Base-by-base conservation (phyloP, 2,888 invertebrate species). In the Cordilura impudica region DNA sequence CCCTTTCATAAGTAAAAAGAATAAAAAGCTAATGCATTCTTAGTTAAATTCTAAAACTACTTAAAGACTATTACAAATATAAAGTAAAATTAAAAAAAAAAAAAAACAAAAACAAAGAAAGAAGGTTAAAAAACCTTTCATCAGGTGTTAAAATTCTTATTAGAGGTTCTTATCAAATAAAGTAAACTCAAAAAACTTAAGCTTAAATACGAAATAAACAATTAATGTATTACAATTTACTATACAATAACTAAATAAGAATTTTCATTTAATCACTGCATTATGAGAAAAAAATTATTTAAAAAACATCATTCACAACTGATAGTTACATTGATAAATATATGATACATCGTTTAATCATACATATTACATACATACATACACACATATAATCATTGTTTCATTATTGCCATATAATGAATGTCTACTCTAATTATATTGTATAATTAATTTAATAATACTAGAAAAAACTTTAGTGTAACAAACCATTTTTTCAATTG, bases 161-260 rank as follows among this genome's bases (percentile, higher is more conserved):
- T 79, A 35, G 79, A 79, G 74, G 79, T 79, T 79, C 75, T 75
- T 79, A 72, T 79, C 29, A 75, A 79, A 79, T 79, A 75, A 79
- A 79, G 71, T 58, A 75, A 78, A 79, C 79, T 79, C 79, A 79
- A 75, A 63, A 79, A 79, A 75, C 79, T 69, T 79, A 72, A 72
- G 67, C 72, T 72, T 79, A 79, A 69, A 49, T 58, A 56, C 7
- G 18, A 23, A 65, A 51, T 18, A 73, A 12, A 47, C 49, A 65
- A 51, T 23, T 47, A 18, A 74, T 21, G 8, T 14, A 56, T 35
- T 21, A 35, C 35, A 21, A 53, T 51, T 12, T 29, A 51, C 58
- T 10, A 51, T 63, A 47, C 14, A 29, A 43, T 49, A 19, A n/a
- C 35, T 31, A 31, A 31, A 35, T 39, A 35, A 49, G 35, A 39